phyloP scores from a whole-genome alignment of 92 coral and sea anemone species.

The Pocillopora grandis region DNA sequence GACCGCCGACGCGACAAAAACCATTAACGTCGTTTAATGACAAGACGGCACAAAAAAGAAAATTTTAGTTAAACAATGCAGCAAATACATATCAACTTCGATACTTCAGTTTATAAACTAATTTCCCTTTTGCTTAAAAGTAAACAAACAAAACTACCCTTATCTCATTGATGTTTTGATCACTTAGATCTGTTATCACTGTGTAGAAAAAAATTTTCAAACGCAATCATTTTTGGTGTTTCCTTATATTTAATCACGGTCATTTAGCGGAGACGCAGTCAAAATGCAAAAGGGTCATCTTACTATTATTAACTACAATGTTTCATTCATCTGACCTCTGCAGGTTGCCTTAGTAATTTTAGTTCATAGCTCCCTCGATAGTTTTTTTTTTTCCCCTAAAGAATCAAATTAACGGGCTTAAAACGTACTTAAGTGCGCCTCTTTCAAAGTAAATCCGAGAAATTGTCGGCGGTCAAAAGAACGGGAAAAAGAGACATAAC shows the following conservation, averaged over 20 bases:
- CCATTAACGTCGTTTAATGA: background rate
- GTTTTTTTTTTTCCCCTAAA: no score
- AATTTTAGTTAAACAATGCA: background rate
- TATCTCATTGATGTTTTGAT: background rate
- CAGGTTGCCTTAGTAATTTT: slow-evolving; percentile 15
- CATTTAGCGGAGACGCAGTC: background rate
- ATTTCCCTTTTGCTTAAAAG: slow-evolving; percentile 11
- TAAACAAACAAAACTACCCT: slow-evolving; percentile 16
- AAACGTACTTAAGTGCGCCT: background rate
- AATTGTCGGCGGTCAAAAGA: no score
- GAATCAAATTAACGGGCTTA: background rate
- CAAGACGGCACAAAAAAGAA: background rate
- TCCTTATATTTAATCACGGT: background rate
- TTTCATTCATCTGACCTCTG: background rate
- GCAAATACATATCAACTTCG: background rate
- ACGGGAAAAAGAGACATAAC: no score
- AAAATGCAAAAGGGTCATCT: background rate
- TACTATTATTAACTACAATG: background rate
- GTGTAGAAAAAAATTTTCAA: background rate
- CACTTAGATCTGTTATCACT: background rate
- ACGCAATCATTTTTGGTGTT: background rate
- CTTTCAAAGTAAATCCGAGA: background rate
- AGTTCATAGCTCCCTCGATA: background rate
- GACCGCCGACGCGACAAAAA: background rate
- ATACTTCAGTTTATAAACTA: background rate